Conservation (phyloP, 2,888 invertebrate genomes). For the Rhamnusium bicolor region DNA sequence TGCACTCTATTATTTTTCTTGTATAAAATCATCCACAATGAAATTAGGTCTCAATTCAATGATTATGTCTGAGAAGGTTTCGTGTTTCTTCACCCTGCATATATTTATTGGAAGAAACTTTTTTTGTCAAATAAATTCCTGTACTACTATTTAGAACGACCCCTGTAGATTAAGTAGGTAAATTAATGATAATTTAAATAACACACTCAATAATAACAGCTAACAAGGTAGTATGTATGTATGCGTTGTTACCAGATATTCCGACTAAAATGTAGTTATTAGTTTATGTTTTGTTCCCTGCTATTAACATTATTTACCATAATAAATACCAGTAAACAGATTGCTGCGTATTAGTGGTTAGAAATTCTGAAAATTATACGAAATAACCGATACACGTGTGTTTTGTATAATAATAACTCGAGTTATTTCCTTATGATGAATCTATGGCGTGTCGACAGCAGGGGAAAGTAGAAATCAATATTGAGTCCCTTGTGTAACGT, state of each 20-base stretch:
- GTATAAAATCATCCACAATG: no score
- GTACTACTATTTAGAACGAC: no score
- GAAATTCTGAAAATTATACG: neutral
- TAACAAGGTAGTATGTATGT: no score
- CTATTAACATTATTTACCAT: neutral
- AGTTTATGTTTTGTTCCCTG: neutral
- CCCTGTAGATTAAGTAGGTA: neutral
- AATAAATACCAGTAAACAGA: neutral
- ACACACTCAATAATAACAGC: no score
- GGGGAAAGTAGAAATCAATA: constrained; percentile 5
- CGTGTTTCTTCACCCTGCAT: no score
- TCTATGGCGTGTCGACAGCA: neutral
- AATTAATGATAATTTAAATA: neutral
- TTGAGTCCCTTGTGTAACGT: neutral
- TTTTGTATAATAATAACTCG: constrained; percentile 1
- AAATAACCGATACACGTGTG: neutral
- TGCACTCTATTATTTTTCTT: no score
- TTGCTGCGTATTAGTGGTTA: neutral
- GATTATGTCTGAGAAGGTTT: no score
- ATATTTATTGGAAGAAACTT: no score
- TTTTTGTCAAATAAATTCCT: no score
- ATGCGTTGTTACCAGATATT: neutral
- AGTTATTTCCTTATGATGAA: neutral
- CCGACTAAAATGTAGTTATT: neutral
- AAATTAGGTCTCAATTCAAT: no score